phyloP scores from a whole-genome alignment of 2,113 vertebrate species.

The Pelusios castaneus region DNA sequence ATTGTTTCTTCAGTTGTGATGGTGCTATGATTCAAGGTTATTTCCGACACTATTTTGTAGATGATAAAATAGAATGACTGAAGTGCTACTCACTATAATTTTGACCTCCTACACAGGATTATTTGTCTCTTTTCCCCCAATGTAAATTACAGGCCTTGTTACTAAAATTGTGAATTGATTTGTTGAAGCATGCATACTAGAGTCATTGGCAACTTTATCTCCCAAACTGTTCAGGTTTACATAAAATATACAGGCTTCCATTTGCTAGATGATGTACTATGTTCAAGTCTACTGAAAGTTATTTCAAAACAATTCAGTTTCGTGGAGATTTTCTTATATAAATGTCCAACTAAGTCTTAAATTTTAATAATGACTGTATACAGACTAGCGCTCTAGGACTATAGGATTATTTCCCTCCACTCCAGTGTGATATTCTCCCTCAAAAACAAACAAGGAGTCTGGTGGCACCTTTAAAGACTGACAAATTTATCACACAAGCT shows the following conservation, averaged over 20 bases:
- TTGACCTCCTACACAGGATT: constrained; percentile 53
- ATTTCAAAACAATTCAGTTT: not conserved
- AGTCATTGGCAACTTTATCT: constrained; percentile 54
- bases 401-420: too few relatives aligned
- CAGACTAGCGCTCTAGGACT: too few relatives aligned
- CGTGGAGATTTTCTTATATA: not conserved
- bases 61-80: constrained; percentile 55
- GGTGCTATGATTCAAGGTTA: not conserved
- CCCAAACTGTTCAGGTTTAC: not conserved
- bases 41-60: not conserved
- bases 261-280: not conserved
- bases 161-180: constrained; percentile 56
- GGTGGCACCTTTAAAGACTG: too few relatives aligned
- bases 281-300: not conserved
- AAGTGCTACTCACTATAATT: constrained; percentile 49
- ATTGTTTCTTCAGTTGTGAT: constrained; percentile 7
- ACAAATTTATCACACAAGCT: too few relatives aligned
- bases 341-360: not conserved
- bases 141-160: constrained; percentile 59
- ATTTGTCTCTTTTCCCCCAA: constrained; percentile 40
- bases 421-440: too few relatives aligned
- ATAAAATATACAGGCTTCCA: not conserved
- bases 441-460: too few relatives aligned
- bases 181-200: not conserved
- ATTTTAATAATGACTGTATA: too few relatives aligned